These are phyloP conservation scores for Phytoseiulus persimilis DNA, from an alignment of 2,888 invertebrate species.

Conservation along the genomic window DNA sequence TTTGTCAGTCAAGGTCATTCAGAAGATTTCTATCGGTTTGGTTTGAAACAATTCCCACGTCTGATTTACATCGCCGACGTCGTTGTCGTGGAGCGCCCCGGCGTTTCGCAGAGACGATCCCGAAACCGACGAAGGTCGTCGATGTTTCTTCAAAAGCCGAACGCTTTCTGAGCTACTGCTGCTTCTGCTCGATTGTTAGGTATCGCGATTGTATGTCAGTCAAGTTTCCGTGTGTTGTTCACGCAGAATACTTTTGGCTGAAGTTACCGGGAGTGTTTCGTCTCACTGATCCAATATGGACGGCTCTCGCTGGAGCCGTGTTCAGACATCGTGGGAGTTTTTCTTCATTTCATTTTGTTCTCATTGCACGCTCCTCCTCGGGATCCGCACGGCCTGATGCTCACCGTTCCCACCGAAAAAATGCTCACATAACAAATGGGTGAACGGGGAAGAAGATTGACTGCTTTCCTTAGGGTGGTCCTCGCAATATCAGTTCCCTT, in stretches of 20 bases:
- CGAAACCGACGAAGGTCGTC: not conserved
- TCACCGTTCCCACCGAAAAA: not conserved
- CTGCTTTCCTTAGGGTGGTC: not conserved
- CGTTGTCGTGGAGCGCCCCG: not conserved
- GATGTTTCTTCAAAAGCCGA: too few species aligned
- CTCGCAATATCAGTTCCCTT: not conserved
- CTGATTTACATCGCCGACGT: not conserved
- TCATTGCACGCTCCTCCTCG: not conserved
- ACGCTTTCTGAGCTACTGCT: too few species aligned
- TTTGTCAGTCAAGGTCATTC: not conserved
- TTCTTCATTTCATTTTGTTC: not conserved
- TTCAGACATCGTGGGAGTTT: not conserved
- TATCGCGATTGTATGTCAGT: too few species aligned
- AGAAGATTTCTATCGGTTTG: not conserved
- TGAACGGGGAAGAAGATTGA: not conserved
- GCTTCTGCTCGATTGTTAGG: too few species aligned
- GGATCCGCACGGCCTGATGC: not conserved
- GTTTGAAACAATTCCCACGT: not conserved
- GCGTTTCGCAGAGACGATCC: not conserved
- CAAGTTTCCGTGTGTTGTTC: too few species aligned
- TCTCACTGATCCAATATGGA: not conserved
- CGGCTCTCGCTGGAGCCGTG: not conserved
- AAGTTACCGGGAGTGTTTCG: too few species aligned
- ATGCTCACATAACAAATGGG: not conserved
- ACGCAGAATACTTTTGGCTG: too few species aligned